Evolutionary conservation across 2,888 invertebrate species (phyloP), one percentile per base, ranked within the genome.

Genomic region (Leptarthrus brevirostris): DNA sequence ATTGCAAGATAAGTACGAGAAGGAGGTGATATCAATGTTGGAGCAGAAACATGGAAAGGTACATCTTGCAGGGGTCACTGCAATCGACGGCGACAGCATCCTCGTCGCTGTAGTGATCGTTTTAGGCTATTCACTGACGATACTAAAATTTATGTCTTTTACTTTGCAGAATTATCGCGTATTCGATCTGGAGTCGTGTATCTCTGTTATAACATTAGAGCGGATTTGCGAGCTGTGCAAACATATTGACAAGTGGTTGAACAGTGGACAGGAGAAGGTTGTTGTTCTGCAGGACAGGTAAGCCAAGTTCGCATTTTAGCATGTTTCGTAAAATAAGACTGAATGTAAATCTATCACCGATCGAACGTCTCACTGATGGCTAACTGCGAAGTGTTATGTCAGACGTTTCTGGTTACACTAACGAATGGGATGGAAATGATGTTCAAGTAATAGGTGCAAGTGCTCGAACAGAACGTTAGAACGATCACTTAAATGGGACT

Each of bases 171-270:
- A 80, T 75, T 80, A 79, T 76, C 77, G 79, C 49, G 76, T 80
- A 56, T 80, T 80, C 74, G 80, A 80, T 78, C 78, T 80, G 34
- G 80, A 80, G 75, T 79, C 79, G 69, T 80, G 80, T 72, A 78
- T 80, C 44, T 78, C 79, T 58, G 77, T 79, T 56, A 79, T 80
- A 40, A 95, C 96, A 49, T 87, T 97, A 74, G 96, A 96, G 84
- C 88, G 92, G 78, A 89, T 97, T 24, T 97, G 96, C 85, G 93
- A 94, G 77, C 91, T 96, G 74, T 97, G 96, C 87, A 96, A 96
- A 84, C 93, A 94, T 81, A 92, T 97, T 80, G 96, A 97, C 86
- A 92, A 94, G 81, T 97, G 96, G 95, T 88, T 96, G 69, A 92
- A 92, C 61, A 91, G 90, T 64, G 92, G 93, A 81, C 89, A 92